These are phyloP conservation scores for Thunnus thynnus DNA, from an alignment of 2,113 vertebrate species.

Conservation along the genomic window DNA sequence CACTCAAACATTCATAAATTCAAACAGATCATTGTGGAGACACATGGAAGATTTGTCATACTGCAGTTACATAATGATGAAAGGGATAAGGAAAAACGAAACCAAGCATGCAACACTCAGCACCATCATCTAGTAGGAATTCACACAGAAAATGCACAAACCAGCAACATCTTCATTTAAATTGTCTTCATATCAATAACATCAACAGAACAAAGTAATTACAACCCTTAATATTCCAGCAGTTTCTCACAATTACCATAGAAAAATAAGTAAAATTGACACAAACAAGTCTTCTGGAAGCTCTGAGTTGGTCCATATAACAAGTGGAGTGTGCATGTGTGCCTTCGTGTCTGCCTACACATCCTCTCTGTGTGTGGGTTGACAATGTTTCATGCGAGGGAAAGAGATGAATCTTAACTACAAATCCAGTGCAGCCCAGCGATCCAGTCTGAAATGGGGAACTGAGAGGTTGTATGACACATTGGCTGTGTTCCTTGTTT, in stretches of 20 bases:
- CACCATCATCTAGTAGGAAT: slow-evolving; percentile 71
- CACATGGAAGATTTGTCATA: slow-evolving; percentile 60
- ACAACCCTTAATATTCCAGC: slow-evolving; percentile 72
- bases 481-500: slow-evolving; percentile 40
- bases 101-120: slow-evolving; percentile 77
- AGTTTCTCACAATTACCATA: slow-evolving; percentile 71
- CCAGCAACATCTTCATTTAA: slow-evolving; percentile 68
- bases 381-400: slow-evolving; percentile 77
- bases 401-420: slow-evolving; percentile 62
- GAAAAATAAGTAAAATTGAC: slow-evolving; percentile 77
- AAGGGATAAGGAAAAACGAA: slow-evolving; percentile 36
- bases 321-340: slow-evolving; percentile 57
- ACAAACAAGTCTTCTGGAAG: slow-evolving; percentile 74
- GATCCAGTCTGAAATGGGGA: slow-evolving; percentile 54
- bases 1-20: slow-evolving; percentile 61
- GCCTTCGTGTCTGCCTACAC: slow-evolving; percentile 59
- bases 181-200: slow-evolving; percentile 70
- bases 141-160: slow-evolving; percentile 67
- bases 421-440: slow-evolving; percentile 68
- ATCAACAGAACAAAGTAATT: slow-evolving; percentile 52
- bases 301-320: slow-evolving; percentile 69
- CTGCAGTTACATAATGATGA: slow-evolving; percentile 51
- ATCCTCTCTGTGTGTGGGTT: slow-evolving; percentile 61
- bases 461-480: slow-evolving; percentile 56
- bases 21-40: slow-evolving; percentile 43